phyloP scores from a whole-genome alignment of 2,888 invertebrate species.

The Hydropsyche betteni region DNA sequence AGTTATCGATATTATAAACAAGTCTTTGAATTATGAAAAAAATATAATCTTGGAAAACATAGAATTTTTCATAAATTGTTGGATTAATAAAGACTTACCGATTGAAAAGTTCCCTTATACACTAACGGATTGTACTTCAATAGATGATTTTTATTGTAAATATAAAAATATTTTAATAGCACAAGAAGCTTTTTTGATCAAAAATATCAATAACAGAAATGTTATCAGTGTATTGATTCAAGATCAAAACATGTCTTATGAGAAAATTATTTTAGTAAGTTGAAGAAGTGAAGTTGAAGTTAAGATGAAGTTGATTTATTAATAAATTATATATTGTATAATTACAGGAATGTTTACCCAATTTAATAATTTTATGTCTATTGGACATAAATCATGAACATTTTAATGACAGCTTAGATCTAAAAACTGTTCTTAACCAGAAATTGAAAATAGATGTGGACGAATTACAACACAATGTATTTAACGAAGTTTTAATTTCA shows the following conservation, averaged over 20 bases:
- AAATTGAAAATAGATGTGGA: background rate
- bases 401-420: background rate
- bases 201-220: slow-evolving; percentile 56
- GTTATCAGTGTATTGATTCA: slow-evolving; percentile 55
- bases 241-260: slow-evolving; percentile 53
- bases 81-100: slow-evolving; percentile 60
- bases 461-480: slow-evolving; percentile 57
- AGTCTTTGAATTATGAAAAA: slow-evolving; percentile 53
- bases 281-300: no score
- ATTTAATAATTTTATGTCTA: slow-evolving; percentile 58
- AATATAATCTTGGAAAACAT: slow-evolving; percentile 60
- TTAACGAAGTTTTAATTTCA: slow-evolving; percentile 60
- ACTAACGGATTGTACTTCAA: slow-evolving; percentile 58
- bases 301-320: no score
- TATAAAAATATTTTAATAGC: slow-evolving; percentile 64
- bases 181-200: slow-evolving; percentile 60
- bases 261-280: slow-evolving; percentile 57
- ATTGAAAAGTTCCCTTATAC: slow-evolving; percentile 61
- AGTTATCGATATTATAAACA: slow-evolving; percentile 60
- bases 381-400: slow-evolving; percentile 15
- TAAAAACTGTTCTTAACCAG: background rate
- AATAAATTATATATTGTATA: background rate
- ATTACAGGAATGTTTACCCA: slow-evolving; percentile 60
- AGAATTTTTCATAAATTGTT: slow-evolving; percentile 62
- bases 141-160: slow-evolving; percentile 59